These are phyloP conservation scores for Hoplostethus mediterraneus DNA, from an alignment of 2,797 vertebrate genomes.

Conservation along the genomic window DNA sequence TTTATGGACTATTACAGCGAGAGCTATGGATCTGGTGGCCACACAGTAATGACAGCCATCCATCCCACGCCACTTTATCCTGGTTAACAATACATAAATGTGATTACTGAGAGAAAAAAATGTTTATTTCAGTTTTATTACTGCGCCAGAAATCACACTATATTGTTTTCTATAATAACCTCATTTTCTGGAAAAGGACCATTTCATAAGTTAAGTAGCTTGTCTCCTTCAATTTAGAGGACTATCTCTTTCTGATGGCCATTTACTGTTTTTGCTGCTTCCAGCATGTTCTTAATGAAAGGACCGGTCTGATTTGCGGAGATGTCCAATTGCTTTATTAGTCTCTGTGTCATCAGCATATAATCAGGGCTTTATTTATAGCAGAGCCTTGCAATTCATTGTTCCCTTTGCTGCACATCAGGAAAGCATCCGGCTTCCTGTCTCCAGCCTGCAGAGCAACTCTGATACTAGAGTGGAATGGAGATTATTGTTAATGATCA, in stretches of 20 bases:
- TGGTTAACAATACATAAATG: constrained; percentile 63
- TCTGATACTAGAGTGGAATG: constrained; percentile 1
- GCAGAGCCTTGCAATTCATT: constrained; percentile 29
- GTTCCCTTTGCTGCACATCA: constrained; percentile 21
- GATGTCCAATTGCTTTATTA: constrained; percentile 42
- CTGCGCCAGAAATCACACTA: constrained; percentile 36
- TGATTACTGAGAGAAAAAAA: constrained; percentile 47
- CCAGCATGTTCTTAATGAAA: constrained; percentile 61
- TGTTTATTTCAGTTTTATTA: constrained; percentile 65
- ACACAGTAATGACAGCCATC: constrained; percentile 62
- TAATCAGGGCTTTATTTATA: constrained; percentile 36
- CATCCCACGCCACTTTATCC: constrained; percentile 32
- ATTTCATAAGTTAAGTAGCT: constrained; percentile 54
- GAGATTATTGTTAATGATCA: neutral
- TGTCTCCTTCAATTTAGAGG: constrained; percentile 50
- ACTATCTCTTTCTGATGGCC: constrained; percentile 24
- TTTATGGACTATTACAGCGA: constrained; percentile 79
- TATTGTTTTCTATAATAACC: constrained; percentile 54
- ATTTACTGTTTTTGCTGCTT: constrained; percentile 58
- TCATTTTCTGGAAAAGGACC: constrained; percentile 46
- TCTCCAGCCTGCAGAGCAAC: neutral
- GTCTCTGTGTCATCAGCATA: constrained; percentile 45
- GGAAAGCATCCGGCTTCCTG: neutral
- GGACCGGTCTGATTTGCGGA: constrained; percentile 36
- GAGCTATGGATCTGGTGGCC: constrained; percentile 65